phyloP scores from a whole-genome alignment of 2,113 vertebrate genomes.

The Suncus etruscus region DNA sequence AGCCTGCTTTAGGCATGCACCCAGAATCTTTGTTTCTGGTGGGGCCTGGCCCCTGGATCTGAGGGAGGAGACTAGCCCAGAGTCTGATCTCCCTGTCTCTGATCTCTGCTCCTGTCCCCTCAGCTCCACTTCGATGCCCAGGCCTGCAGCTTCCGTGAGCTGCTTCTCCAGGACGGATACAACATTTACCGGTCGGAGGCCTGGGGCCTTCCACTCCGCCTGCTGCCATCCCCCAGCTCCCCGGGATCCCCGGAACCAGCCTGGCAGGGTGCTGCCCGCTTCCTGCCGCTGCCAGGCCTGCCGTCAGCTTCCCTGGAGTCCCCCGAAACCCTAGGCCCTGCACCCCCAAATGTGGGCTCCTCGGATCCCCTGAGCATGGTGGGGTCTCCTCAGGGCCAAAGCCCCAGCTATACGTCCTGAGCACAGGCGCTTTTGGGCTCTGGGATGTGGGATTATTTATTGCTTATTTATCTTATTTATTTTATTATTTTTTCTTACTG shows the following conservation, averaged over 20 bases:
- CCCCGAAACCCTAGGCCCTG: neutral
- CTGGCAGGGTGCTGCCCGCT: constrained; percentile 22
- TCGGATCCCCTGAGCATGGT: constrained; percentile 76
- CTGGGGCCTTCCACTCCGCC: constrained; percentile 44
- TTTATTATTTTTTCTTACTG: constrained; percentile 69
- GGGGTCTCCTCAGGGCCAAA: neutral
- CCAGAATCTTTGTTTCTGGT: too few relatives aligned
- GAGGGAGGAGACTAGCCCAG: neutral
- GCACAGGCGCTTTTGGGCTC: rapidly evolving
- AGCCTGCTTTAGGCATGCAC: too few relatives aligned
- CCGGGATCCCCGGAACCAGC: neutral
- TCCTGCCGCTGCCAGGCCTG: constrained; percentile 68
- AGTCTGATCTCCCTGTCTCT: neutral
- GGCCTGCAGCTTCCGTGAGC: constrained; percentile 82
- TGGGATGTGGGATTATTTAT: constrained; percentile 75
- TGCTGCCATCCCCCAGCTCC: neutral
- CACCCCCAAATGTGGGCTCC: constrained; percentile 66
- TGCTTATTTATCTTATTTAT: constrained; percentile 83
- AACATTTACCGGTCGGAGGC: constrained; percentile 77
- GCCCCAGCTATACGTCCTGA: constrained; percentile 77
- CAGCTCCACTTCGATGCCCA: constrained; percentile 74
- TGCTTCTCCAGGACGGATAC: constrained; percentile 77
- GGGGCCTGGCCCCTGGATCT: neutral
- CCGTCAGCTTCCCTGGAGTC: rapidly evolving
- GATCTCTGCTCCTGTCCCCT: neutral